These are phyloP conservation scores for Oxyruncus cristatus DNA, from an alignment of 2,113 vertebrate species.

Conservation along the genomic window DNA sequence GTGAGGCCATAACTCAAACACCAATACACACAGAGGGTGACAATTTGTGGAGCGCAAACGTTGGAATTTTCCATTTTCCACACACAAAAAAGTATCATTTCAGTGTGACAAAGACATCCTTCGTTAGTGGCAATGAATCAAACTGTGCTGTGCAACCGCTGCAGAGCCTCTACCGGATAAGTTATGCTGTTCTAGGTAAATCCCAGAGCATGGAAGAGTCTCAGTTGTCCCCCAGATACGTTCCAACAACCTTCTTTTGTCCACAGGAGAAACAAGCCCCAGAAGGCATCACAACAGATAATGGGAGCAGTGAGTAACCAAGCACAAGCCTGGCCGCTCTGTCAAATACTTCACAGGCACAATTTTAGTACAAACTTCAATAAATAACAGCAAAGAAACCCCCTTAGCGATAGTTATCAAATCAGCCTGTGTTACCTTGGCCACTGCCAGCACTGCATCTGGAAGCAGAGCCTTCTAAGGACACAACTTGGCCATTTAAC, in stretches of 20 bases:
- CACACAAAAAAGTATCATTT: neutral
- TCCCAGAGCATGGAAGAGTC: neutral
- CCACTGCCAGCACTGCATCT: neutral
- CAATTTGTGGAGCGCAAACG: constrained; percentile 17
- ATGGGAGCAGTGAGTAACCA: neutral
- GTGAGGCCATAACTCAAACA: constrained; percentile 27
- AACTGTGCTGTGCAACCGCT: neutral
- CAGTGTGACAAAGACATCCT: neutral
- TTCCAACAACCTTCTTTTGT: neutral
- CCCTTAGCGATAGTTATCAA: neutral
- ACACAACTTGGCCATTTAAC: neutral
- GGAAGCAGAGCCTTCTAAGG: neutral
- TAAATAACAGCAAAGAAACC: neutral
- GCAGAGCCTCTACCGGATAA: neutral
- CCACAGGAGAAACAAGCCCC: neutral
- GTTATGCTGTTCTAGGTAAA: neutral
- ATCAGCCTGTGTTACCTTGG: neutral
- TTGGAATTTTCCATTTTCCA: neutral
- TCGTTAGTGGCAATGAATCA: constrained; percentile 34
- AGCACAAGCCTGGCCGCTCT: neutral
- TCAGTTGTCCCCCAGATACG: neutral
- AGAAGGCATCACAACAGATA: neutral
- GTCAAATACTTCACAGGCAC: neutral
- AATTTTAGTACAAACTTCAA: neutral
- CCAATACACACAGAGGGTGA: neutral